These are phyloP conservation scores for Sicus ferrugineus DNA, from an alignment of 2,888 invertebrate species.

Conservation along the genomic window DNA sequence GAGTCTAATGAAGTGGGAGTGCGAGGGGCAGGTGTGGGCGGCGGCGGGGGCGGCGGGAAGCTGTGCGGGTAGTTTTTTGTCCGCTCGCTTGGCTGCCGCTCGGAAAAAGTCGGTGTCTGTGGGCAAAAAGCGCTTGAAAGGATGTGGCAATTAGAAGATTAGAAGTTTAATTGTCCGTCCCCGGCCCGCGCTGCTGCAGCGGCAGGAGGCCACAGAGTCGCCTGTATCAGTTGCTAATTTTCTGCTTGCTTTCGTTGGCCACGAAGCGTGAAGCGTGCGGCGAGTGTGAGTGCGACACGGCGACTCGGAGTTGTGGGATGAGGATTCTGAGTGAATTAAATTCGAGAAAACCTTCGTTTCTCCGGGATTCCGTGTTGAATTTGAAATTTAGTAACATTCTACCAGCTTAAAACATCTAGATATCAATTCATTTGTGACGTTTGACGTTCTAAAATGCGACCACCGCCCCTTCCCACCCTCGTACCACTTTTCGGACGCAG, in stretches of 20 bases:
- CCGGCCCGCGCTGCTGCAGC: too few relatives aligned
- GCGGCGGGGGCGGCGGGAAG: background rate
- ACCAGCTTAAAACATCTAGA: background rate
- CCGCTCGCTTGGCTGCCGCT: background rate
- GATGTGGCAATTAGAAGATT: conserved; percentile 42
- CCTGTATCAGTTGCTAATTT: conserved; percentile 29
- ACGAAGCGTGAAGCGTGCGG: background rate
- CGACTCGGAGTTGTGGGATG: too few relatives aligned
- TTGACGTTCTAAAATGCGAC: too few relatives aligned
- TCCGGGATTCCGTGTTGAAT: background rate
- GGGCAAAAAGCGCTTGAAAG: conserved; percentile 31
- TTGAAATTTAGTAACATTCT: background rate
- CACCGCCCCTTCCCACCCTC: too few relatives aligned
- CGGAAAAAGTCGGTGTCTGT: background rate
- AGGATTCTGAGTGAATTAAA: too few relatives aligned
- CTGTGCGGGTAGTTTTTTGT: background rate
- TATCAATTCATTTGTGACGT: too few relatives aligned
- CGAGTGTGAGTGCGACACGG: too few relatives aligned
- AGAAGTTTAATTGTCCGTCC: conserved; percentile 41
- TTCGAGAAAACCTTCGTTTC: background rate
- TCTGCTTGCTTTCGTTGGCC: conserved; percentile 16
- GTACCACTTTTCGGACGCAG: too few relatives aligned
- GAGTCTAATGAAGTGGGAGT: conserved; percentile 25
- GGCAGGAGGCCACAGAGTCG: conserved; percentile 22
- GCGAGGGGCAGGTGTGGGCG: background rate